Conservation (phyloP, 92 coral and sea anemone species). For the Palythoa grandis region DNA sequence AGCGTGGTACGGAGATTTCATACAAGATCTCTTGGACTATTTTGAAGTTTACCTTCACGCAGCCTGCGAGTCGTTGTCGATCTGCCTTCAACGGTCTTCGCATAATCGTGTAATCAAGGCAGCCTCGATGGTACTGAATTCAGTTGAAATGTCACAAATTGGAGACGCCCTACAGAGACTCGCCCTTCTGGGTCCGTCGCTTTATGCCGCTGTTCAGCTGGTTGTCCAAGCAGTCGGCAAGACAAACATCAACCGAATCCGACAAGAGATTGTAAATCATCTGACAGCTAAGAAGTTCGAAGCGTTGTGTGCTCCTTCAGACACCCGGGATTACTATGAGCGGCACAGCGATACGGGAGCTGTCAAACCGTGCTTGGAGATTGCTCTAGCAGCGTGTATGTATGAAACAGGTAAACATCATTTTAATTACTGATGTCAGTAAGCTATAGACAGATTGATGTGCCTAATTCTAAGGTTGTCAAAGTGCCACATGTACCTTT, state of each 20-base stretch:
- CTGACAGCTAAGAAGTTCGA: constrained; percentile 7
- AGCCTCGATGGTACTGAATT: background rate
- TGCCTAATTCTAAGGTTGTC: no score
- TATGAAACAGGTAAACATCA: background rate
- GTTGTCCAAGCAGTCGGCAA: background rate
- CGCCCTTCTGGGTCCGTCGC: constrained; percentile 15
- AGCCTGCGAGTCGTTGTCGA: background rate
- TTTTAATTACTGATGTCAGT: no score
- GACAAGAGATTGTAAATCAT: constrained; percentile 10
- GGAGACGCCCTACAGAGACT: constrained; percentile 13
- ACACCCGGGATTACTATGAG: background rate
- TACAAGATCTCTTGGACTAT: constrained; percentile 15
- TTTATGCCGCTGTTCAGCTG: constrained; percentile 20
- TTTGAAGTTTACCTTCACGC: constrained; percentile 5
- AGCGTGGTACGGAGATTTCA: constrained; percentile 13
- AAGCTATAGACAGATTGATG: no score
- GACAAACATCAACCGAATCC: constrained; percentile 6
- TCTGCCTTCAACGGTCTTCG: background rate
- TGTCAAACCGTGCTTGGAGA: constrained; percentile 14
- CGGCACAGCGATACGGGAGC: constrained; percentile 13
- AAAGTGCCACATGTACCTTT: no score
- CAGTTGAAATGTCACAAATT: constrained; percentile 10
- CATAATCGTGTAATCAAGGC: background rate
- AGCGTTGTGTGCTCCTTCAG: constrained; percentile 12
- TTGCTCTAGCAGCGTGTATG: constrained; percentile 12